A percentile compares a stretch with the other conserved stretches of the same genome.
phyloP scores from a whole-genome alignment of 2,797 vertebrate genomes.

The Chrysocyon brachyurus region DNA sequence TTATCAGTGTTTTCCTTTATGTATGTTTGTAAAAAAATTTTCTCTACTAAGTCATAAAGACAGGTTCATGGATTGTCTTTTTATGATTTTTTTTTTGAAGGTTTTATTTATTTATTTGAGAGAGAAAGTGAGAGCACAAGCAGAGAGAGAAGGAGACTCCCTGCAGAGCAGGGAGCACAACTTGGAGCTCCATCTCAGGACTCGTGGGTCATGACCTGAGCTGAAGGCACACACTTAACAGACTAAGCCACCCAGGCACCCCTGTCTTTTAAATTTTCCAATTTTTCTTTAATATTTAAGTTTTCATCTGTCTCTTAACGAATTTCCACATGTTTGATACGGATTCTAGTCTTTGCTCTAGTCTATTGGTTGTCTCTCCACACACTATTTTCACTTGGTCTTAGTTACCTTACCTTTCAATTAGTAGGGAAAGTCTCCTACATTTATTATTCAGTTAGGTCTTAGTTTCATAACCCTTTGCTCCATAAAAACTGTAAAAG shows the following conservation, averaged over 20 bases:
- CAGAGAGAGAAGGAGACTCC: no score
- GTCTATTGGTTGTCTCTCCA: not conserved
- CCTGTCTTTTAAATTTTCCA: not conserved
- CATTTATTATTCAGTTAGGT: not conserved
- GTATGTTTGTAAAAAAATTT: not conserved
- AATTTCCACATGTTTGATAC: not conserved
- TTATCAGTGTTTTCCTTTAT: not conserved
- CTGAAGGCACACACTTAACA: no score
- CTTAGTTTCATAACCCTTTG: not conserved
- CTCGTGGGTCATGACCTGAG: no score
- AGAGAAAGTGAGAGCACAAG: no score
- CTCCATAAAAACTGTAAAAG: not conserved
- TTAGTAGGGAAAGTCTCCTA: not conserved
- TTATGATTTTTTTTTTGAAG: no score
- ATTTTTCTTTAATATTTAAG: not conserved
- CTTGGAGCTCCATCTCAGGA: no score
- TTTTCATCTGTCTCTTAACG: conserved; percentile 28
- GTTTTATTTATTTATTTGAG: no score
- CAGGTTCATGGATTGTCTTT: not conserved
- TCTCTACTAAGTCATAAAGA: not conserved
- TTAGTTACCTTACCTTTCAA: conserved; percentile 13
- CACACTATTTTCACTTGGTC: not conserved
- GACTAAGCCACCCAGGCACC: no score
- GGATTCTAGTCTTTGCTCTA: not conserved
- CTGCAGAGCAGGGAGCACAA: no score